phyloP scores from a whole-genome alignment of 2,888 invertebrate genomes.

The Epiblema foenella region DNA sequence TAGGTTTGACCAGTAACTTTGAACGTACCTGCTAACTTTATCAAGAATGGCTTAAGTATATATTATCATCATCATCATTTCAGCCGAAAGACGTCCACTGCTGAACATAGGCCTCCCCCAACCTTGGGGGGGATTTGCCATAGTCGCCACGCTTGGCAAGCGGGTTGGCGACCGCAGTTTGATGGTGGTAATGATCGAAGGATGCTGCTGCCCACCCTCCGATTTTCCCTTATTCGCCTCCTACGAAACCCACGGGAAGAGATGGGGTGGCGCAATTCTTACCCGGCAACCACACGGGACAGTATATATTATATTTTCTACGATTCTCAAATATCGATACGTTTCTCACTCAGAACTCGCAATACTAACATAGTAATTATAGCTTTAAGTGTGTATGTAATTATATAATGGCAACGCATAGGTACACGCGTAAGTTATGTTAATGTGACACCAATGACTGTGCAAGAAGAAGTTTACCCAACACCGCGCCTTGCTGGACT shows the following conservation, averaged over 20 bases:
- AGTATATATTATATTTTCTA: neutral
- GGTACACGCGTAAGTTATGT: constrained; percentile 69
- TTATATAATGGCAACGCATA: constrained; percentile 70
- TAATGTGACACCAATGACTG: constrained; percentile 58
- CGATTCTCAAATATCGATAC: constrained; percentile 31
- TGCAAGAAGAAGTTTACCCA: constrained; percentile 56
- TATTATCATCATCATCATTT: no score
- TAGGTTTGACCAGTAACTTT: neutral
- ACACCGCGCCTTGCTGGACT: constrained; percentile 66
- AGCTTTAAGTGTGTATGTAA: constrained; percentile 82
- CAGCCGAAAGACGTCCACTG: no score
- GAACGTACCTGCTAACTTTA: neutral
- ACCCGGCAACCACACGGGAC: no score
- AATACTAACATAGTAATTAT: constrained; percentile 59
- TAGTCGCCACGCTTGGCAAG: no score
- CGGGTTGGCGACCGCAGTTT: no score
- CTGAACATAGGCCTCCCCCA: no score
- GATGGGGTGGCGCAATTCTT: no score
- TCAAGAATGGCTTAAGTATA: neutral
- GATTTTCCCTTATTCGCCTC: no score
- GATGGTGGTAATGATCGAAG: no score
- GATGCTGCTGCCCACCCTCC: no score
- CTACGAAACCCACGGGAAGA: no score
- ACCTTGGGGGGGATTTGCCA: no score
- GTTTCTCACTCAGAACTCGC: constrained; percentile 71